Conservation (phyloP, 2,797 vertebrate genomes). For the Lacerta agilis region DNA sequence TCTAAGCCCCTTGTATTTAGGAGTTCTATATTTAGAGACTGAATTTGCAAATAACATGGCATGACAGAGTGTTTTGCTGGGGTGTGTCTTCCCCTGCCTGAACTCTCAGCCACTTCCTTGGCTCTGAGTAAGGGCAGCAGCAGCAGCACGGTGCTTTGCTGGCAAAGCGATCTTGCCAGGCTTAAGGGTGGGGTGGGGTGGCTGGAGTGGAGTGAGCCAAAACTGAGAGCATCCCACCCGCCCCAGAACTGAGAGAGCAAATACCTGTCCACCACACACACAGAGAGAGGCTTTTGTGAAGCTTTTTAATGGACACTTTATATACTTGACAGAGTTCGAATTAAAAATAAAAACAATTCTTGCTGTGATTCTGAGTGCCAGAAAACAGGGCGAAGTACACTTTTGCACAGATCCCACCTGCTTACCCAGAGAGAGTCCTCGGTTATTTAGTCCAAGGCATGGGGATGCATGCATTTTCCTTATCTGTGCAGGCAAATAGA, state of each 20-base stretch:
- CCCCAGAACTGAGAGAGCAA: slow-evolving; percentile 7
- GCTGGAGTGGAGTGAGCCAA: background rate
- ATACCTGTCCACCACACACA: slow-evolving; percentile 57
- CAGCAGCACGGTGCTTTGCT: slow-evolving; percentile 72
- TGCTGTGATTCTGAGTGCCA: slow-evolving; percentile 77
- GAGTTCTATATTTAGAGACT: slow-evolving; percentile 64
- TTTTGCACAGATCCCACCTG: slow-evolving; percentile 81
- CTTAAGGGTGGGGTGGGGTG: slow-evolving; percentile 6
- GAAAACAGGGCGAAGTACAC: slow-evolving; percentile 72
- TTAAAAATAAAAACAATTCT: slow-evolving; percentile 73
- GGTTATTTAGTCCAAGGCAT: slow-evolving; percentile 79
- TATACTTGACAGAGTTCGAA: slow-evolving; percentile 63
- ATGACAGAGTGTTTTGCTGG: too few species aligned
- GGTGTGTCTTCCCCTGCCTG: slow-evolving; percentile 52
- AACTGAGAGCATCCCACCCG: background rate
- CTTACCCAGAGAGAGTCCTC: slow-evolving; percentile 81
- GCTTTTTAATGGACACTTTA: slow-evolving; percentile 62
- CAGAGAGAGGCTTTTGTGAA: slow-evolving; percentile 60
- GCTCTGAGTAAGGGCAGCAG: slow-evolving; percentile 21
- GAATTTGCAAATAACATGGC: slow-evolving; percentile 75
- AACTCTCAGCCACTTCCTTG: slow-evolving; percentile 65
- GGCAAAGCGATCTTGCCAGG: slow-evolving; percentile 69
- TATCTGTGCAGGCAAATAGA: slow-evolving; percentile 88
- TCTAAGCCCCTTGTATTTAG: slow-evolving; percentile 68
- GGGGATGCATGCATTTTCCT: slow-evolving; percentile 90